A percentile compares a stretch with the other conserved stretches of the same genome.
These are phyloP conservation scores for Cervus canadensis DNA, from an alignment of 2,113 vertebrate genomes.

Conservation along the genomic window DNA sequence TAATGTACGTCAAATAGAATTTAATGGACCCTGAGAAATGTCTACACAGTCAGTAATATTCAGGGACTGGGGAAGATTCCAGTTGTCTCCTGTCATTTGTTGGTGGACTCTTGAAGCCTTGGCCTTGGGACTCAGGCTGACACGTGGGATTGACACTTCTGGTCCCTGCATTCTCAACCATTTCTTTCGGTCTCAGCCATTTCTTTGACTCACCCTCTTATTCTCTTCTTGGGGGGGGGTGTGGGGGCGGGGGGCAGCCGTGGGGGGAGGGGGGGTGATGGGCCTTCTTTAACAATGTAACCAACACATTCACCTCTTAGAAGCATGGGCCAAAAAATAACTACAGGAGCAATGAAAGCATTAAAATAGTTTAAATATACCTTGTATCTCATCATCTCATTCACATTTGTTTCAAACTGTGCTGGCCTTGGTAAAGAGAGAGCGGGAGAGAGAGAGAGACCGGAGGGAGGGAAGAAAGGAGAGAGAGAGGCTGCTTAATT, in stretches of 20 bases:
- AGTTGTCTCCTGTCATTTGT: constrained; percentile 67
- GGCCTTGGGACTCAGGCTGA: neutral
- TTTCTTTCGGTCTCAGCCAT: neutral
- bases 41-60: constrained; percentile 78
- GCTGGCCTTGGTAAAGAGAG: constrained; percentile 42
- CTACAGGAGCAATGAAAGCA: neutral
- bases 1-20: constrained; percentile 86
- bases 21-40: constrained; percentile 84
- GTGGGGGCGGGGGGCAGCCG: neutral
- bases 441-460: neutral
- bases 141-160: neutral
- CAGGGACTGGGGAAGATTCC: constrained; percentile 71
- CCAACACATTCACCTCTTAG: no score
- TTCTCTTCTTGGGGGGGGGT: neutral
- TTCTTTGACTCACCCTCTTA: neutral
- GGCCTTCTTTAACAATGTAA: no score
- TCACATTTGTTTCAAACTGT: constrained; percentile 35
- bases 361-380: neutral
- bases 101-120: constrained; percentile 39
- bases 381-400: constrained; percentile 40
- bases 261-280: no score
- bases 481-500: constrained; percentile 52
- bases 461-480: neutral
- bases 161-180: neutral
- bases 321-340: neutral